Percentiles rank a stretch among this genome's conserved stretches.
These are phyloP conservation scores for Dascillus cervinus DNA, from an alignment of 2,888 invertebrate genomes.

Conservation along the genomic window DNA sequence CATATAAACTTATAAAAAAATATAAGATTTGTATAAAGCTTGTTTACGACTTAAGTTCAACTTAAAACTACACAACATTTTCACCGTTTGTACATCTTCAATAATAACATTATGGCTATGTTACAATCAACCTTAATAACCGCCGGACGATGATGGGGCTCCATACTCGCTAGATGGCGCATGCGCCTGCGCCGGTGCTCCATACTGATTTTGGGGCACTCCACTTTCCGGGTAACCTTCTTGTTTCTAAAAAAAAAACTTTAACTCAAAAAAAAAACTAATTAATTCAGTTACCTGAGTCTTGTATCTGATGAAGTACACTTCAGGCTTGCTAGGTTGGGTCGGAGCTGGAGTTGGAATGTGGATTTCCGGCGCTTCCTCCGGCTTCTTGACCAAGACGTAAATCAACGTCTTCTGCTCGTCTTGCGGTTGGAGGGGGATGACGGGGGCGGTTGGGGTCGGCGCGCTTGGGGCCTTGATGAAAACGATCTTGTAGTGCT, in stretches of 20 bases:
- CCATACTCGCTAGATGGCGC: constrained; percentile 51
- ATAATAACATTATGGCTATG: no score
- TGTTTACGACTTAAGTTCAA: no score
- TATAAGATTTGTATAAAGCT: no score
- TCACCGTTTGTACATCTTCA: no score
- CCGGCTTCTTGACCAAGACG: constrained; percentile 83
- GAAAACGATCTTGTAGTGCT: constrained; percentile 79
- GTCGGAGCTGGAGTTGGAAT: constrained; percentile 76
- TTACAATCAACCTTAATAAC: no score
- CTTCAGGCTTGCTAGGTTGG: constrained; percentile 82
- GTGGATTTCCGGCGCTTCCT: constrained; percentile 70
- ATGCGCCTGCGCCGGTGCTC: constrained; percentile 40
- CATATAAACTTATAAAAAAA: no score
- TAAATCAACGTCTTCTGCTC: constrained; percentile 86
- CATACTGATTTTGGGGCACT: constrained; percentile 44
- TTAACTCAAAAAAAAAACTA: constrained; percentile 1
- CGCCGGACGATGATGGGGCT: constrained; percentile 43
- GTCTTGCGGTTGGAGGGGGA: constrained; percentile 74
- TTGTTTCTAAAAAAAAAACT: constrained; percentile 31
- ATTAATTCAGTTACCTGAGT: constrained; percentile 54
- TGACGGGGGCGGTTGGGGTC: constrained; percentile 72
- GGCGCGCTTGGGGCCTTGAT: constrained; percentile 82
- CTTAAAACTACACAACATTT: no score
- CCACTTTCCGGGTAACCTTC: constrained; percentile 40
- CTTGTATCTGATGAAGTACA: constrained; percentile 85